These are phyloP conservation scores for Xylophagus ater DNA, from an alignment of 2,888 invertebrate genomes.

Conservation along the genomic window DNA sequence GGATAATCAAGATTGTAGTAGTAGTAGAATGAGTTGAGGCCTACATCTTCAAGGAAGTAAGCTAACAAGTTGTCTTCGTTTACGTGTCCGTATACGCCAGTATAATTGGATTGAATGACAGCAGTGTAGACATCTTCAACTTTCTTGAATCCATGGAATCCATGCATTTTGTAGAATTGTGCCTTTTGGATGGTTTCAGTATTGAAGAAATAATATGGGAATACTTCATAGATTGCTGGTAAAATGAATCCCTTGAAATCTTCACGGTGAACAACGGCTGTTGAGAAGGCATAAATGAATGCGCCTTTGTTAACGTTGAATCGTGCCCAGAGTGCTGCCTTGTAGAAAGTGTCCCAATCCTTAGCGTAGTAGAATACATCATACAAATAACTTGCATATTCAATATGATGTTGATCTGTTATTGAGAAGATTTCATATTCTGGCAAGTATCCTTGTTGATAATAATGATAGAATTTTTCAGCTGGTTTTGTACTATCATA, in stretches of 20 bases:
- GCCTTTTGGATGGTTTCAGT: constrained; percentile 43
- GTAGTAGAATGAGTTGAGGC: constrained; percentile 60
- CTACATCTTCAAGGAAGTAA: constrained; percentile 69
- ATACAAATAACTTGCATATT: constrained; percentile 50
- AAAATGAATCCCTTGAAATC: constrained; percentile 48
- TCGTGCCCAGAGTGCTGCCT: constrained; percentile 57
- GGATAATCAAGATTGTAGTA: constrained; percentile 57
- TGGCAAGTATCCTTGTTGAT: constrained; percentile 42
- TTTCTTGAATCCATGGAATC: constrained; percentile 43
- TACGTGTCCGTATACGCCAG: constrained; percentile 46
- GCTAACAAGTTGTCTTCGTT: constrained; percentile 50
- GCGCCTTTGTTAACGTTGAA: constrained; percentile 49
- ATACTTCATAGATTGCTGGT: constrained; percentile 57
- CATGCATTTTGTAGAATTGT: constrained; percentile 45
- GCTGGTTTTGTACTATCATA: constrained; percentile 50
- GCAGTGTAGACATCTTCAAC: constrained; percentile 43
- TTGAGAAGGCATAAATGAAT: constrained; percentile 50
- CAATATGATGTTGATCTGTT: constrained; percentile 31
- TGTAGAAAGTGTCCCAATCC: constrained; percentile 62
- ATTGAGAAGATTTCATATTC: constrained; percentile 30
- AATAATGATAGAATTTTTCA: constrained; percentile 44
- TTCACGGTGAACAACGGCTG: constrained; percentile 47
- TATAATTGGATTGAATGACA: constrained; percentile 56
- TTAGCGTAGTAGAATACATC: constrained; percentile 57
- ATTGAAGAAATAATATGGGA: constrained; percentile 53